A percentile compares a stretch with the other conserved stretches of the same genome.
Conservation (phyloP, 2,113 vertebrate genomes). For the Herpailurus yagouaroundi region DNA sequence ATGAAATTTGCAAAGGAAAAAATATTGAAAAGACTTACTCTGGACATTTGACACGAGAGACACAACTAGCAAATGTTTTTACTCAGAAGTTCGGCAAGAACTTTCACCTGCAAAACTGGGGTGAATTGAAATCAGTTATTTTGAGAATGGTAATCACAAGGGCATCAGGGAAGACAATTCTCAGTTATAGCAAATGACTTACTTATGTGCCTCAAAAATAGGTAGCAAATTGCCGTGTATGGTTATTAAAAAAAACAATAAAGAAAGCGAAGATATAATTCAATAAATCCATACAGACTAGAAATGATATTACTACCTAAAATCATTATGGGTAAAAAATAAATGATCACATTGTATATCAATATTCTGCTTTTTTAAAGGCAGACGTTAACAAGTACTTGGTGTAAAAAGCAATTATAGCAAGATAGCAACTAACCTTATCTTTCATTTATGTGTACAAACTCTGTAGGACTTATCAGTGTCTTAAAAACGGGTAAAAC, state of each 20-base stretch:
- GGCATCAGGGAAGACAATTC: not conserved
- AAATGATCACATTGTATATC: not conserved
- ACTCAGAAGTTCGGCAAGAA: not conserved
- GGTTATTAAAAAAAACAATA: not conserved
- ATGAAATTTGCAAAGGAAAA: slow-evolving; percentile 20
- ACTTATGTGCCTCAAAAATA: not conserved
- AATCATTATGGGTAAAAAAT: not conserved
- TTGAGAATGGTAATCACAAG: not conserved
- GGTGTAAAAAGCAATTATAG: not conserved
- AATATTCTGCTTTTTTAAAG: not conserved
- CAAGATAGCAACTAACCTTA: not conserved
- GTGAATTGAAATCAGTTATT: not conserved
- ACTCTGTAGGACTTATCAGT: not conserved
- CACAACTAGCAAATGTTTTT: not conserved
- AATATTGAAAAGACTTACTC: not conserved
- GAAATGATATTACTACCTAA: not conserved
- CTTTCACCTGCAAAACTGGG: not conserved
- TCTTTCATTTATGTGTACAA: not conserved
- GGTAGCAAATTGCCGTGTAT: not conserved
- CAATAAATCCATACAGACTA: not conserved
- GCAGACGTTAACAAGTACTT: not conserved
- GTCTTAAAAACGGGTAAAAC: not conserved
- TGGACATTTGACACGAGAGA: not conserved
- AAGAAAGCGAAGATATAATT: not conserved
- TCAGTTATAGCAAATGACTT: not conserved